Percentiles rank a stretch among this genome's conserved stretches.
Conservation (phyloP, 2,113 vertebrate genomes). For the Osmerus mordax region DNA sequence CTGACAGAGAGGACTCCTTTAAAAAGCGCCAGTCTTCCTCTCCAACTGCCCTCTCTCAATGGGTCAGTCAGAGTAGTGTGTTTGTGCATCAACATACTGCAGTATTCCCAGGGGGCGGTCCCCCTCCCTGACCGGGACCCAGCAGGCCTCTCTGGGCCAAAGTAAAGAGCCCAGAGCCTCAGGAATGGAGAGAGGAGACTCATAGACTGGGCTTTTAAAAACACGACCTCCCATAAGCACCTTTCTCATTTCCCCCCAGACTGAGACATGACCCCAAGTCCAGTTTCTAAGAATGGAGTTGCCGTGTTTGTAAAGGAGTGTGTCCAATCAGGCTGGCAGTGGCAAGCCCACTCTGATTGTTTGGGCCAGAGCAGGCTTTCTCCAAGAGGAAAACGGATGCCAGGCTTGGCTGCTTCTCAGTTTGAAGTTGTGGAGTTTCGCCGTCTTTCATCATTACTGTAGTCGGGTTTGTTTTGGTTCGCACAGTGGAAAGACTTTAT, state of each 20-base stretch:
- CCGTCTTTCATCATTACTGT: constrained; percentile 67
- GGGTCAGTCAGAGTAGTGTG: constrained; percentile 30
- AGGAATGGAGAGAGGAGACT: constrained; percentile 18
- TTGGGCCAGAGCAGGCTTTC: constrained; percentile 20
- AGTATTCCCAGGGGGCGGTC: constrained; percentile 24
- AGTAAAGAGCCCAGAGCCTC: constrained; percentile 56
- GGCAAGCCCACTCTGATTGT: constrained; percentile 20
- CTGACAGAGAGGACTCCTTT: too few species aligned
- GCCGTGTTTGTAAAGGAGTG: constrained; percentile 22
- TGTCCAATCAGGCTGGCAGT: constrained; percentile 18
- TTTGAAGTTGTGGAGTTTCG: constrained; percentile 51
- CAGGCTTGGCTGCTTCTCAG: constrained; percentile 31
- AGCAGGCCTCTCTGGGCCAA: constrained; percentile 57
- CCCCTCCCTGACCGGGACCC: constrained; percentile 45
- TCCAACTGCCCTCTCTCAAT: not conserved
- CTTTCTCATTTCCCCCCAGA: constrained; percentile 1
- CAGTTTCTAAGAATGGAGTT: constrained; percentile 7
- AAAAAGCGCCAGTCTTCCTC: not conserved
- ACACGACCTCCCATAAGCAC: not conserved
- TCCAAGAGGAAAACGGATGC: constrained; percentile 22
- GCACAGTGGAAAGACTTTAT: constrained; percentile 61
- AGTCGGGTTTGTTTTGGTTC: constrained; percentile 59
- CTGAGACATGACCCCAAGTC: constrained; percentile 1
- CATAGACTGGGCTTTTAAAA: constrained; percentile 28
- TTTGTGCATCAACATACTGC: constrained; percentile 53